Base-by-base conservation (phyloP, 2,113 vertebrate genomes). In the Heterotis niloticus region DNA sequence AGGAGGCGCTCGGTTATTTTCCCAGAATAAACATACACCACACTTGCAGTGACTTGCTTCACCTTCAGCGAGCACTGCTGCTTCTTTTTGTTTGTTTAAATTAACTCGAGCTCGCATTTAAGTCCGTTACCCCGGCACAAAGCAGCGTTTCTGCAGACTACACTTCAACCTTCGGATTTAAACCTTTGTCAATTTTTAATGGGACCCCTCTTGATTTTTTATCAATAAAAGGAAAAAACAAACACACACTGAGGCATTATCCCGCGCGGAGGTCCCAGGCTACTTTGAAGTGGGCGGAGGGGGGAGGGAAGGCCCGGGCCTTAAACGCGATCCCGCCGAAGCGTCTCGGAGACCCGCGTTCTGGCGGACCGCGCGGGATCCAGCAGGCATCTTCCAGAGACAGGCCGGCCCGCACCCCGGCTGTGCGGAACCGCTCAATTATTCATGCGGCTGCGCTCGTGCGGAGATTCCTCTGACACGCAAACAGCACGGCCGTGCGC, bases 391-490 rank as follows among this genome's bases (percentile, higher is more conserved):
- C 64, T 76, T 82, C 75, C 80, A 81, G 84, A 84, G 81, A 84
- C 85, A 83, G 84, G 82, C 82, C 87, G 85, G 89, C 77, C 83
- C 91, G 82, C 82, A 86, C 85, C 87, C 79, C 83, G 88, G 92
- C 85, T 89, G 91, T 84, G 84, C 87, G 89, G 87, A 86, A 92
- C 77, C 81, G 88, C 86, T 94, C 91, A 93, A 92, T 92, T 81
- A 93, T 87, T 88, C 88, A 94, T 89, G 81, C 72, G 83, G 87
- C 87, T 81, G 90, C 86, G 88, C 88, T 90, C 90, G 91, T 91
- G 91, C 90, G 91, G 91, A 88, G 86, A 90, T 88, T 88, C 88
- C 88, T 86, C 88, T 89, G 91, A 91, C 90, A 91, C 87, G 87
- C 88, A 88, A 90, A 88, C 89, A 89, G 87, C 87, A 88, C 89